Base-by-base conservation (phyloP, 2,113 vertebrate genomes). In the Lynx canadensis region DNA sequence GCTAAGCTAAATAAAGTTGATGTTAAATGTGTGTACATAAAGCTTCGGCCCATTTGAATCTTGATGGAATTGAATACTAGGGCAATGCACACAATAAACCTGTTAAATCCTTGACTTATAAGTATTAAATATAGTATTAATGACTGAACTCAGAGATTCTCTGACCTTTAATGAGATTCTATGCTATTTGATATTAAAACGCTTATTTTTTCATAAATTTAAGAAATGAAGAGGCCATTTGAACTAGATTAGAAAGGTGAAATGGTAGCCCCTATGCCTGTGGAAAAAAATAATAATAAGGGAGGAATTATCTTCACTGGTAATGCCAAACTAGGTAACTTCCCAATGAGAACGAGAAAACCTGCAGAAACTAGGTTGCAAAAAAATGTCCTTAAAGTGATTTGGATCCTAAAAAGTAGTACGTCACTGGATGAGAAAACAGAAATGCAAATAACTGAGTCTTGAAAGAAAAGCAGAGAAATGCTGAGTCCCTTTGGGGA, bases 111-210 rank as follows among this genome's bases (percentile, higher is more conserved):
- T 65, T 68, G n/a, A n/a, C 13, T 69, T 89, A 27, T 11, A 94
- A 95, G 90, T 92, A 69, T 38, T 68, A 81, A 83, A 41, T 97
- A 66, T 45, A 91, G 41, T 41, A 88, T 60, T 88, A 85, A 79
- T 57, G 48, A 71, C 80, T 73, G 48, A 95, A 63, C 41, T 66
- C 21, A 41, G 74, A 96, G n/a, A 66, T 68, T 76, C 15, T 55
- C 7, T 79, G 33, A 45, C 31, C 74, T 79, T 96, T 83, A 88
- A 55, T 95, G 50, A 87, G 65, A 74, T 68, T 45, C 78, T 74
- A 76, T 9, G 52, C 27, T 31, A 10, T 79, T 89, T 94, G 45
- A 63, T 91, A n/a, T 45, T 94, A 89, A 91, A 84, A 68, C 0
- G 9, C 2, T 55, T 83, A 36, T 60, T 74, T 74, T 74, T 92